Conservation (phyloP, 2,888 invertebrate species). For the Andrena trimmerana region DNA sequence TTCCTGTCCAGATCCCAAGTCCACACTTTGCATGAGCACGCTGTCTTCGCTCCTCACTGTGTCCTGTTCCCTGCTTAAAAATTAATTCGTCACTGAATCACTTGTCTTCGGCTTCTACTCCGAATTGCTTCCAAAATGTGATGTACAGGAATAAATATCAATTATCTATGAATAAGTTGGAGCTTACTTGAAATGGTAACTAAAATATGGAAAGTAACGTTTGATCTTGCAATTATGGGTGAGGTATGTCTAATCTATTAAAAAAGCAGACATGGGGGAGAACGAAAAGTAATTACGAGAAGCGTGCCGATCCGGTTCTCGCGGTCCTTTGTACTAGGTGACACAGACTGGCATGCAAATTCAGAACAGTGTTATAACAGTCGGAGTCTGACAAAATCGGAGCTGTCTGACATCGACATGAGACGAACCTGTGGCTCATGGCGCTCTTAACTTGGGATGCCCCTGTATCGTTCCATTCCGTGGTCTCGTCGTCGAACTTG, state of each 20-base stretch:
- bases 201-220: not conserved
- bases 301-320: conserved; percentile 61
- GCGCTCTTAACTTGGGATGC: conserved; percentile 82
- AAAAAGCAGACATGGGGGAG: conserved; percentile 13
- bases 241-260: not conserved
- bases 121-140: no score
- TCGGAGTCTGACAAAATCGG: not conserved
- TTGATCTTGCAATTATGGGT: not conserved
- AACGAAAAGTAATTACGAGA: conserved; percentile 72
- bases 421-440: conserved; percentile 81
- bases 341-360: conserved; percentile 74
- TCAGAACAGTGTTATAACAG: conserved; percentile 46
- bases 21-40: conserved; percentile 84
- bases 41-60: conserved; percentile 85
- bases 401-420: not conserved
- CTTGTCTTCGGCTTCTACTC: no score
- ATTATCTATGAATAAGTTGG: not conserved
- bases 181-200: not conserved
- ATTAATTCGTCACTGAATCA: conserved; percentile 4
- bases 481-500: conserved; percentile 89
- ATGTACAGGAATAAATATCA: not conserved
- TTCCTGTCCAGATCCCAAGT: conserved; percentile 87
- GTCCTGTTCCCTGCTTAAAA: conserved; percentile 75
- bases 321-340: conserved; percentile 64
- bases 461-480: conserved; percentile 82